Evolutionary conservation across 2,888 invertebrate species (phyloP).

Genomic region (Lepidocyrtoides sp.): DNA sequence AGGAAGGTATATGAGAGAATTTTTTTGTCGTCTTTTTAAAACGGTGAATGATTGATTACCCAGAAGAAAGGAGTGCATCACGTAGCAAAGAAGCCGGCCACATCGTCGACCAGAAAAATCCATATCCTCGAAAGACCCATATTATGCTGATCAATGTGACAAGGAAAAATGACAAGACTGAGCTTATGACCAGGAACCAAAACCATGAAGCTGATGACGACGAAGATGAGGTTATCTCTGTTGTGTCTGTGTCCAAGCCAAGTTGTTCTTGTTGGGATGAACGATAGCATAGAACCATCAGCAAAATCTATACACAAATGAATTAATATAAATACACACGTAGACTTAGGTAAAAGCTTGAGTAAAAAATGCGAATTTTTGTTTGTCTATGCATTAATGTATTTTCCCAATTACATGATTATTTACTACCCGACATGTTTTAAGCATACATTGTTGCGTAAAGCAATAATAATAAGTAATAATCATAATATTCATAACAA

Average conservation of each 20-base stretch:
- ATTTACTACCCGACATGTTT: constrained; percentile 46
- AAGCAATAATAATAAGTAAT: constrained; percentile 48
- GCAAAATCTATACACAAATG: constrained; percentile 76
- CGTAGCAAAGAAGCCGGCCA: constrained; percentile 85
- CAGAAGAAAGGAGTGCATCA: constrained; percentile 85
- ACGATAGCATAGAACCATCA: constrained; percentile 83
- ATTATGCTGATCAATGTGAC: constrained; percentile 85
- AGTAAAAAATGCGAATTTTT: not conserved
- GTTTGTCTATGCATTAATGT: not conserved
- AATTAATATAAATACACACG: not conserved
- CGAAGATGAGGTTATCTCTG: constrained; percentile 22
- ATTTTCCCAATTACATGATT: constrained; percentile 18
- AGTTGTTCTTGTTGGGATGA: constrained; percentile 61
- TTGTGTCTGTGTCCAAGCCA: constrained; percentile 13
- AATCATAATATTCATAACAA: constrained; percentile 44
- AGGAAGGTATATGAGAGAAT: not conserved
- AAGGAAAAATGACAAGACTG: constrained; percentile 82
- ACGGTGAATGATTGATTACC: constrained; percentile 81
- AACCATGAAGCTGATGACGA: constrained; percentile 80
- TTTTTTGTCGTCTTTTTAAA: constrained; percentile 4
- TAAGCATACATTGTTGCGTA: constrained; percentile 50
- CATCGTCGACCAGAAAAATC: constrained; percentile 85
- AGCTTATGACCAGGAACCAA: constrained; percentile 82
- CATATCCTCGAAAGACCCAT: constrained; percentile 85
- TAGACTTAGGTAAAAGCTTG: not conserved